Evolutionary conservation across 2,888 invertebrate genomes (phyloP).

Genomic region (Drosophila anceps): DNA sequence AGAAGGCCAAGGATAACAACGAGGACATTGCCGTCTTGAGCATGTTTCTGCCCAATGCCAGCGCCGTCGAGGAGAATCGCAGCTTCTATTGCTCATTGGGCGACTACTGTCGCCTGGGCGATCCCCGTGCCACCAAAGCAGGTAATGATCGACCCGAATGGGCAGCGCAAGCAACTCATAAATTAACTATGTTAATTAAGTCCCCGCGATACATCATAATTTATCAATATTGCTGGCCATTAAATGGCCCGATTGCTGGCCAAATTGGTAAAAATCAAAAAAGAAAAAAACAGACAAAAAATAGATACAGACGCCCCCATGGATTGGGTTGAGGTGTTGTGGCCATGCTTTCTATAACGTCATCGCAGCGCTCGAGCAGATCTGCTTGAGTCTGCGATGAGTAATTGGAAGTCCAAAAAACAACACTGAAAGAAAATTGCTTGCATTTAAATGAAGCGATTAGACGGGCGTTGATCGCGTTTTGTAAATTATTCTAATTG

Average conservation of each 20-base stretch:
- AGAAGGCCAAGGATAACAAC: conserved; percentile 92
- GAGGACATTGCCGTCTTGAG: conserved; percentile 95
- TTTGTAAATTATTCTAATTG: background rate
- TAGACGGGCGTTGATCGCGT: background rate
- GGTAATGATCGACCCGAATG: conserved; percentile 86
- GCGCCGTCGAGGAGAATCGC: conserved; percentile 89
- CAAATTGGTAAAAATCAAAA: conserved; percentile 32
- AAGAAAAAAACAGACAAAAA: background rate
- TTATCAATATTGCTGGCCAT: conserved; percentile 74
- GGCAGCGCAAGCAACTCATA: conserved; percentile 25
- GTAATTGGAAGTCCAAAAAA: conserved; percentile 28
- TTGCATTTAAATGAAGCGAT: background rate
- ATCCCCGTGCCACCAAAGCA: conserved; percentile 91
- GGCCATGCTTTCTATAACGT: conserved; percentile 52
- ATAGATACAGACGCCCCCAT: conserved; percentile 56
- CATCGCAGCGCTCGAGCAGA: conserved; percentile 53
- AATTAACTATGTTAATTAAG: conserved; percentile 58
- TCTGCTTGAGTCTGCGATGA: conserved; percentile 34
- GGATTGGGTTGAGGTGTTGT: conserved; percentile 5
- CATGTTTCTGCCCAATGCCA: conserved; percentile 91
- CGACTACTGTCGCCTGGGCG: conserved; percentile 91
- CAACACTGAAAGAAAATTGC: conserved; percentile 27
- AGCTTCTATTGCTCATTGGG: conserved; percentile 92
- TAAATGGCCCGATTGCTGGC: conserved; percentile 39
- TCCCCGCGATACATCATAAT: conserved; percentile 69